Evolutionary conservation across 2,797 vertebrate genomes (phyloP).

Genomic region (Bufotes viridis): DNA sequence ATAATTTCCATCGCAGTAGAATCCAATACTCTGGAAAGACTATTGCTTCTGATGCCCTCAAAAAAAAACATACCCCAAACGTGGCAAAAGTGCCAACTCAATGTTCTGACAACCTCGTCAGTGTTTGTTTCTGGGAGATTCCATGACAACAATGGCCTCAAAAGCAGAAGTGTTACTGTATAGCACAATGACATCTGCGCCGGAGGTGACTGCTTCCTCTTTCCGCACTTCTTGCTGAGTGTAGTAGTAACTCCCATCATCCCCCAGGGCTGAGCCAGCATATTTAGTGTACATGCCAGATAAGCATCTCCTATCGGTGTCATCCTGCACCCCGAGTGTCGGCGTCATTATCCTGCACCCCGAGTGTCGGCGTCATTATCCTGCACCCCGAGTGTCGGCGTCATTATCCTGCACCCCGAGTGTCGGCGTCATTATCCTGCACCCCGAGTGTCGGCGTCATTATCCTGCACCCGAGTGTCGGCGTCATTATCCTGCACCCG

Average conservation of each 20-base stretch:
- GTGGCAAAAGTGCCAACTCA: not conserved
- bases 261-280: not conserved
- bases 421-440: too few relatives aligned
- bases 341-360: too few relatives aligned
- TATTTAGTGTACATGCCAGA: not conserved
- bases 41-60: not conserved
- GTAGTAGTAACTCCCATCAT: not conserved
- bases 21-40: not conserved
- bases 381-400: too few relatives aligned
- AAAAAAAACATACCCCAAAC: not conserved
- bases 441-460: too few relatives aligned
- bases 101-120: not conserved
- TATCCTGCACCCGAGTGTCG: too few relatives aligned
- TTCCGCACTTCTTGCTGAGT: not conserved
- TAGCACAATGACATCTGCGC: not conserved
- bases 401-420: too few relatives aligned
- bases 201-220: not conserved
- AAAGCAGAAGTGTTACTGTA: slow-evolving; percentile 8
- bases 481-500: too few relatives aligned
- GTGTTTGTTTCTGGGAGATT: not conserved
- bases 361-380: too few relatives aligned
- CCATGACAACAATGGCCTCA: not conserved
- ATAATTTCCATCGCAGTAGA: not conserved
- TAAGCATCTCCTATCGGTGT: not conserved
- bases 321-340: not conserved